Evolutionary conservation across 2,797 vertebrate genomes (phyloP), one percentile per base, ranked within the genome.

Genomic region (Microtus agrestis): DNA sequence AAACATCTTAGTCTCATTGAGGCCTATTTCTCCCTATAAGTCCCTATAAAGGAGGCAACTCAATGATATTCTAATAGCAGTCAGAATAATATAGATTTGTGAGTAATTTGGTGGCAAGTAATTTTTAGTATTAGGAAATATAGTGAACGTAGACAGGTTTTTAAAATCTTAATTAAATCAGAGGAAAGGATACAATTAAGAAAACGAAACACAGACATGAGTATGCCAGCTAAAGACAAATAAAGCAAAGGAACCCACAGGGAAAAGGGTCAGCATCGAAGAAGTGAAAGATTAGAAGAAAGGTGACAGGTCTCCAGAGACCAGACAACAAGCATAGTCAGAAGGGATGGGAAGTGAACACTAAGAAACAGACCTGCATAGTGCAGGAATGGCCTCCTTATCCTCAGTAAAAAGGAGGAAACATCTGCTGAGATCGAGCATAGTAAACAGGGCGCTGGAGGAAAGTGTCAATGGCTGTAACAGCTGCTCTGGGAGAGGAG

Each of bases 401-500:
- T n/a, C 71, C 84, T 89, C 71, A 74, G 79, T 65, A 31, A 73
- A 93, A 82, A 84, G 51, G 13, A 87, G 51, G n/a, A n/a, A 65
- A 67, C 46, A 37, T 46, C 56, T 91, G 63, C 37, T 73, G 54
- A 73, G n/a, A 61, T 8, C 61, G 89, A 63, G 34, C 6, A 29
- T 59, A 37, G 29, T 81, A 59, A 54, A 34, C 34, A 74, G 17
- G 54, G 37, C 40, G 0, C 63, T 82, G 43, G 14, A 77, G 73
- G 54, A 43, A 85, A 65, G 15, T 13, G 34, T 17, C 2, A 10
- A 51, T 0, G 0, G 1, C 56, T 34, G 29, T 37, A 54, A 40
- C 4, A 69, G 34, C 67, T 17, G 14, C 79, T 51, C 21, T 37
- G 46, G 56, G 56, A 94, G 54, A 93, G 15, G 29, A n/a, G 80